Evolutionary conservation across 2,113 vertebrate species (phyloP), one percentile per base, ranked within the genome.

Genomic region (Euleptes europaea): DNA sequence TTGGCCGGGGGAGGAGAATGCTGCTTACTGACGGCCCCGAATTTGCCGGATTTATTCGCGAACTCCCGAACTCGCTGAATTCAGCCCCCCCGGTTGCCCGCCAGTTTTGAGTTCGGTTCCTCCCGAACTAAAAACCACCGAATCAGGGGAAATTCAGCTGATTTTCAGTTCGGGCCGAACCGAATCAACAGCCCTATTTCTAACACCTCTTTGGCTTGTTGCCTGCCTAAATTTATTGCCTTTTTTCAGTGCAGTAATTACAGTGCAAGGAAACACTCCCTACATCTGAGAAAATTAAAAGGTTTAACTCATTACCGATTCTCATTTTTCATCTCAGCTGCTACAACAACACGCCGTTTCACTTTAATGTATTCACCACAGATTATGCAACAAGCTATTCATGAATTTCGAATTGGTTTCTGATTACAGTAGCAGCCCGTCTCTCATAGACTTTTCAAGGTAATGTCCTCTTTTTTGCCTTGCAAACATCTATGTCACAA

Each of bases 351-450:
- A 13, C 82, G 76, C 49, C 3, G 84, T 84, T 92, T 88, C 26
- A 28, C 69, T 86, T 88, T 92, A 90, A 92, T 91, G 79, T 88
- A 91, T 93, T 88, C 83, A 84, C 83, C 90, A 71, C 78, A 85
- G 70, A 38, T 80, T 80, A 88, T 78, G 51, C n/a, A 38, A 44
- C 31, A 13, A 60, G 80, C 66, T 42, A 89, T 92, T 92, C 84
- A 93, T 92, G 88, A 94, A 93, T 90, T 91, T 88, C 67, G 38
- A 91, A 92, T 89, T 84, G 83, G 66, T 65, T 88, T 83, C 78
- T 90, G 82, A 92, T 92, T 89, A 86, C 26, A 73, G 63, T 38
- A 92, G 71, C 75, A 84, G 78, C 31, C 70, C n/a, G 19, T 42
- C 88, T 91, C 67, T 42, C 23, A 88, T 51, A 92, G 28, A 78